Evolutionary conservation across 2,888 invertebrate genomes (phyloP), one percentile per base, ranked within the genome.

Genomic region (Opisthograptis luteolata): DNA sequence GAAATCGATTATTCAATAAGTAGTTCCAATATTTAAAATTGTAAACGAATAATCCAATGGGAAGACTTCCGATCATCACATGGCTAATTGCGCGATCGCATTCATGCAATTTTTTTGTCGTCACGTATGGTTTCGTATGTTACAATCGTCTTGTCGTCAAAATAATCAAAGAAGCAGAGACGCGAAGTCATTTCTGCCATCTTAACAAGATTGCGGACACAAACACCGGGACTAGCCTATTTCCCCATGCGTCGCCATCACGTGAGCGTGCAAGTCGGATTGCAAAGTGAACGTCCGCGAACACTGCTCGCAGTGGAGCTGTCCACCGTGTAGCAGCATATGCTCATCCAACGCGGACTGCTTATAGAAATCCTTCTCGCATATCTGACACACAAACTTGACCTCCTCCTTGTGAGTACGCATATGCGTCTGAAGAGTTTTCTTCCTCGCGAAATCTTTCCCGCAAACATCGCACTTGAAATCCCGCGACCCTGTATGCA

Each of bases 391-490:
- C 17, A 70, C 60, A 24, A 67, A 69, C 58, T 12, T 39, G 0
- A 44, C 49, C n/a, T 63, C 60, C 0, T 60, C 56, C 6, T 55
- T 58, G 15, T 66, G 65, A 0, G 59, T 62, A n/a, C 60, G 58
- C 60, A 64, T 63, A 10, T 70, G 70, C 2, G 58, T 58, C 3
- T 45, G 48, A 12, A 66, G 45, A 9, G 64, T 64, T 15, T 58
- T 64, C 51, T 66, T 66, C 20, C 64, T 62, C 0, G 64, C 62
- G 19, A 69, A 73, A 24, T 64, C 57, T 55, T 63, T 65, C 0
- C 47, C 58, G 13, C 76, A 76, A 1, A 60, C 48, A 10, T 67
- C 65, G 42, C 76, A 76, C 13, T 62, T 62, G 4, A 69, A 66
- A 8, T 62, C 43, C 5, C 64, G 53, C 1, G 51, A 19, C 0